These are phyloP conservation scores for Pammene aurita DNA, from an alignment of 2,888 invertebrate species.

Conservation along the genomic window DNA sequence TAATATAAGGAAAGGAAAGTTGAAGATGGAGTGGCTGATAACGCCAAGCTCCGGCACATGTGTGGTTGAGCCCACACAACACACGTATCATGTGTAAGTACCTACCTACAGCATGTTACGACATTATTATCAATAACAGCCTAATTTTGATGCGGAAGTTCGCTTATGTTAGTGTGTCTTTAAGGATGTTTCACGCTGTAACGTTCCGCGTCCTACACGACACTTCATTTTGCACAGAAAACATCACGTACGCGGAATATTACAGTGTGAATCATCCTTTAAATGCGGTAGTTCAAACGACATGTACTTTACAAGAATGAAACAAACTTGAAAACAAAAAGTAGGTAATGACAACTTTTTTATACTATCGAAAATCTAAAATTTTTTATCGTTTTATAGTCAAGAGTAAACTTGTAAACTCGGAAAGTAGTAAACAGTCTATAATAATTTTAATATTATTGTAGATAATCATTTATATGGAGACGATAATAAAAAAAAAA, in stretches of 20 bases:
- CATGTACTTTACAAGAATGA: no score
- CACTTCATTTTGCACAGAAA: no score
- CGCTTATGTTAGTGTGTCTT: conserved; percentile 4
- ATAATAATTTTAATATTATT: not conserved
- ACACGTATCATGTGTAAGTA: not conserved
- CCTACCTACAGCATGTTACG: conserved; percentile 4
- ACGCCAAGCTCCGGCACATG: not conserved
- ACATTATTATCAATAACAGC: conserved; percentile 10
- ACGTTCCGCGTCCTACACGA: no score
- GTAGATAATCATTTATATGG: not conserved
- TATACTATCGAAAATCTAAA: no score
- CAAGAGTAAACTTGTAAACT: no score
- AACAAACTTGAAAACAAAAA: no score
- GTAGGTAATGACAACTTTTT: no score
- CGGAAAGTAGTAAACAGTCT: not conserved
- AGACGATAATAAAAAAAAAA: not conserved
- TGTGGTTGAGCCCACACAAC: not conserved
- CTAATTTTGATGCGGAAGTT: conserved; percentile 19
- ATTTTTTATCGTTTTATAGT: no score
- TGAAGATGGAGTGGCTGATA: conserved; percentile 24
- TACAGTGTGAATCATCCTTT: no score
- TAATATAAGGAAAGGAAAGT: conserved; percentile 13
- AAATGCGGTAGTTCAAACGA: not conserved
- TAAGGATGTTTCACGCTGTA: no score
- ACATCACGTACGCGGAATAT: no score